Conservation (phyloP, 2,113 vertebrate species). For the Grammomys dolichurus region DNA sequence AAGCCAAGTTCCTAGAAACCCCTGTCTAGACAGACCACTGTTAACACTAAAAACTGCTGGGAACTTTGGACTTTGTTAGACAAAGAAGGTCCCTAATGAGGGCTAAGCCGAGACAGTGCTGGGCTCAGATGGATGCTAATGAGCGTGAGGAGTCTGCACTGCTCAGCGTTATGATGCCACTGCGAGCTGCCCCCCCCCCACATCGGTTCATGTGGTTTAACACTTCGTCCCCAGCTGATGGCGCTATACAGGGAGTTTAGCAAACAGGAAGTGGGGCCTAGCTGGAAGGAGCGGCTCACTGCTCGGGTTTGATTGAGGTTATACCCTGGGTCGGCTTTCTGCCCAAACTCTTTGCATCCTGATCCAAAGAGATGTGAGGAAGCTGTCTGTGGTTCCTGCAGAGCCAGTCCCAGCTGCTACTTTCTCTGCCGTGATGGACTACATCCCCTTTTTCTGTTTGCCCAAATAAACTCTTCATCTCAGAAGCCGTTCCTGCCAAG, state of each 20-base stretch:
- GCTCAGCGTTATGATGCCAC: background rate
- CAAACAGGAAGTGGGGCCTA: background rate
- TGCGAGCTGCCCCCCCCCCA: no score
- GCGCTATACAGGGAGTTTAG: background rate
- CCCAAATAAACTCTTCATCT: background rate
- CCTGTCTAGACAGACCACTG: background rate
- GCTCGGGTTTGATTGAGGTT: background rate
- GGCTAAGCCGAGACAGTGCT: background rate
- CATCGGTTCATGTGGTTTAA: background rate
- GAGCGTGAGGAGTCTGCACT: background rate
- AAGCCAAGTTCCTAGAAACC: background rate
- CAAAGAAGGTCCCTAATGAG: background rate
- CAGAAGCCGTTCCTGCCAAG: background rate
- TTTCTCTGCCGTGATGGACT: background rate
- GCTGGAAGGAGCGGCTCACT: background rate
- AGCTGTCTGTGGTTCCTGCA: background rate
- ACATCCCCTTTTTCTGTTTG: background rate
- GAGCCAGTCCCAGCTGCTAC: background rate
- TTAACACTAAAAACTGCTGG: background rate
- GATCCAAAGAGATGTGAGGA: background rate
- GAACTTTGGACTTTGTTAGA: background rate
- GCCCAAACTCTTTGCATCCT: background rate
- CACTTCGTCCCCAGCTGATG: background rate
- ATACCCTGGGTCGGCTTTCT: background rate
- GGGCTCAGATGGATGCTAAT: background rate